phyloP scores from a whole-genome alignment of 2,888 invertebrate species.

The Parnassius smintheus region DNA sequence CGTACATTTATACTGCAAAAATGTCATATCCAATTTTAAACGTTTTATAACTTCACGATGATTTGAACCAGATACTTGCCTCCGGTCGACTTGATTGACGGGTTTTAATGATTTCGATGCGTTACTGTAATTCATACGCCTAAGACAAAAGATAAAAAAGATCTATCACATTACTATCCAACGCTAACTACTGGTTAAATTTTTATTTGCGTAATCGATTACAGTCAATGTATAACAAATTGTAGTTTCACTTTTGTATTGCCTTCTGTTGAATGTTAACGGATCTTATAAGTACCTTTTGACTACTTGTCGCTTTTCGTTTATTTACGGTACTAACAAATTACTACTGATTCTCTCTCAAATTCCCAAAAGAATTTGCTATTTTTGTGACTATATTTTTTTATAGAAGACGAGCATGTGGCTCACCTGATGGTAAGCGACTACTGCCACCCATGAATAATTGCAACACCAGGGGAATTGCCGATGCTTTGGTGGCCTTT shows the following conservation, averaged over 20 bases:
- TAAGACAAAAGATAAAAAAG: conserved; percentile 49
- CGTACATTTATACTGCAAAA: conserved; percentile 11
- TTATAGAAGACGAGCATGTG: too few relatives aligned
- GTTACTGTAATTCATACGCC: conserved; percentile 50
- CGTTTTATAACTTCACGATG: conserved; percentile 19
- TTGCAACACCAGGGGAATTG: too few relatives aligned
- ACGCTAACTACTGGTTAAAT: conserved; percentile 57
- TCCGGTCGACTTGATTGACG: conserved; percentile 52
- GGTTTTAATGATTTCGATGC: conserved; percentile 54
- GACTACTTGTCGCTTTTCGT: too few relatives aligned
- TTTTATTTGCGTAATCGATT: conserved; percentile 59
- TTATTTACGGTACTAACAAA: too few relatives aligned
- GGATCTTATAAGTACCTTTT: too few relatives aligned
- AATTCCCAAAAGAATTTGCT: too few relatives aligned
- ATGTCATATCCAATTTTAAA: conserved; percentile 24
- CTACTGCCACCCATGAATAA: too few relatives aligned
- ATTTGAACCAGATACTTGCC: conserved; percentile 38
- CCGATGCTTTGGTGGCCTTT: too few relatives aligned
- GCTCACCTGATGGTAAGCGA: too few relatives aligned
- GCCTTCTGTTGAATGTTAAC: conserved; percentile 11
- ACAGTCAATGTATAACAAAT: conserved; percentile 40
- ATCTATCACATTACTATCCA: conserved; percentile 11
- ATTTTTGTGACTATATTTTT: too few relatives aligned
- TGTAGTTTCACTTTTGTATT: conserved; percentile 50
- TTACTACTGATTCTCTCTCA: too few relatives aligned